Conservation (phyloP, 2,113 vertebrate genomes). For the Octodon degus region DNA sequence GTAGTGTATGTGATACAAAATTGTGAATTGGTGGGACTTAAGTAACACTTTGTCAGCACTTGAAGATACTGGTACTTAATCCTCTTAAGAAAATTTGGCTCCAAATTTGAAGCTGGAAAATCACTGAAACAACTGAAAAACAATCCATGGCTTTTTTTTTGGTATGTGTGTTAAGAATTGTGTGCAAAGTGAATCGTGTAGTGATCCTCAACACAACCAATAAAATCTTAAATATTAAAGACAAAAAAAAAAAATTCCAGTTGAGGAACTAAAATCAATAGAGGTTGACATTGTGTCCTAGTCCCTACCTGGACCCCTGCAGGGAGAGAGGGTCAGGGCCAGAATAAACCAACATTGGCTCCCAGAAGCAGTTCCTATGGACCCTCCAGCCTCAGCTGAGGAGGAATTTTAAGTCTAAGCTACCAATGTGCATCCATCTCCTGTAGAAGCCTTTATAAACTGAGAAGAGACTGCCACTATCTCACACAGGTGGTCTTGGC, state of each 20-base stretch:
- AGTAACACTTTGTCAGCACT: too few relatives aligned
- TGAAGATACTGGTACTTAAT: too few relatives aligned
- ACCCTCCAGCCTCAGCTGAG: slow-evolving; percentile 59
- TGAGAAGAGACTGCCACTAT: not conserved
- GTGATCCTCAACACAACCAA: not conserved
- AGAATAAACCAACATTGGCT: slow-evolving; percentile 57
- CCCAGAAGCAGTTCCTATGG: not conserved
- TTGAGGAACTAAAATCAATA: slow-evolving; percentile 70
- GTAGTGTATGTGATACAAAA: too few relatives aligned
- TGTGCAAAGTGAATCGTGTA: too few relatives aligned
- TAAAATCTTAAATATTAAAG: too few relatives aligned
- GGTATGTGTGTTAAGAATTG: too few relatives aligned
- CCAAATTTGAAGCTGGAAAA: too few relatives aligned
- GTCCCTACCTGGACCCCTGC: not conserved
- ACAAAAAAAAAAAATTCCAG: slow-evolving; percentile 56
- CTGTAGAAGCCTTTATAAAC: slow-evolving; percentile 63
- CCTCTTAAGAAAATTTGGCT: too few relatives aligned
- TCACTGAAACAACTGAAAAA: too few relatives aligned
- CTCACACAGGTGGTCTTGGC: not conserved
- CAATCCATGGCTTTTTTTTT: too few relatives aligned
- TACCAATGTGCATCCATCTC: slow-evolving; percentile 9
- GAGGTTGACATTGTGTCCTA: not conserved
- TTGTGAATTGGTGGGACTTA: too few relatives aligned
- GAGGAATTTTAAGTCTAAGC: slow-evolving; percentile 29
- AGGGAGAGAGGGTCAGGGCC: slow-evolving; percentile 54